Evolutionary conservation across 2,888 invertebrate genomes (phyloP), one percentile per base, ranked within the genome.

Genomic region (Sycophila texana): DNA sequence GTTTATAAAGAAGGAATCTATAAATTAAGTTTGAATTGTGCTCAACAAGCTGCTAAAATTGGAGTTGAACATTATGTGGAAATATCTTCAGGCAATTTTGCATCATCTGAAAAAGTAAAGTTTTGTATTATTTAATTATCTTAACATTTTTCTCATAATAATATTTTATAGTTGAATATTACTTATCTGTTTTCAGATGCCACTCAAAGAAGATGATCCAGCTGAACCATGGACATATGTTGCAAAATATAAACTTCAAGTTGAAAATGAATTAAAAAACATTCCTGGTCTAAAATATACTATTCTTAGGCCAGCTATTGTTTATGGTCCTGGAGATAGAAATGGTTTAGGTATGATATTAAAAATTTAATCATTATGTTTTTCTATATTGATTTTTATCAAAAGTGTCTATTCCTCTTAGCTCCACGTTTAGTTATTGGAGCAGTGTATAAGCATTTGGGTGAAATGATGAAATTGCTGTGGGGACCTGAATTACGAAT

Each of bases 1-100:
- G 96, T 98, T 22, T 98, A 98, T 91, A 94, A 95, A 85, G 98
- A 98, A 90, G 98, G 98, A 16, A 95, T 98, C 83, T 92, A 94
- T 80, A 96, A 96, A 84, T 92, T 98, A 55, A 96, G 96, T 89
- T 86, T 94, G 57, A 97, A 97, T 88, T 97, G 97, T 90, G 97
- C 96, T 14, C 93, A 93, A 82, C 93, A 95, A 89, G 96, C 97
- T 47, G 94, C 94, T 4, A 92, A 92, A 83, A 92, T 93, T 73
- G 93, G 93, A 73, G 95, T 94, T 2, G 93, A 93, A 68, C 92
- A 94, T 79, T 97, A 95, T 85, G 92, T 98, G 0, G 98, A 98
- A 91, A 92, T 98, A 81, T 97, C 97, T 58, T 95, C 96, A 55
- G 97, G 97, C 0, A 94, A 95, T 85, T 93, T 98, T 91, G 93